Evolutionary conservation across 2,113 vertebrate species (phyloP).

Genomic region (Tetrax tetrax): DNA sequence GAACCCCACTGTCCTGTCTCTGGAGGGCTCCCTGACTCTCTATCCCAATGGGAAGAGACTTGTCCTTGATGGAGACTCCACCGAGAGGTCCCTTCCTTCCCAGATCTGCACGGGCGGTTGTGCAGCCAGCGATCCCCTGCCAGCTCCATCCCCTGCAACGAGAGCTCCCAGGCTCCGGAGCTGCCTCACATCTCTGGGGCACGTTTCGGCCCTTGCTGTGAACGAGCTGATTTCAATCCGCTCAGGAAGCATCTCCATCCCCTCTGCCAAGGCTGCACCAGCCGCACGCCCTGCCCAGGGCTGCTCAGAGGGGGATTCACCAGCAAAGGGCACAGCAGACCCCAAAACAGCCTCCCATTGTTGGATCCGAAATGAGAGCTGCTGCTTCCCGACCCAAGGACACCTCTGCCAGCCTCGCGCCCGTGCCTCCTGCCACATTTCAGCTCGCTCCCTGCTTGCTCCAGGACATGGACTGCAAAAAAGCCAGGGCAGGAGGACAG

Average conservation of each 20-base stretch:
- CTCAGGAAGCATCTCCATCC: neutral
- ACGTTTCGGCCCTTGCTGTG: neutral
- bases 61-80: neutral
- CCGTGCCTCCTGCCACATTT: fast-evolving
- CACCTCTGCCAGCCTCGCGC: neutral
- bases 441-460: neutral
- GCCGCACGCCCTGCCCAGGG: fast-evolving
- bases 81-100: neutral
- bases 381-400: neutral
- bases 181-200: fast-evolving
- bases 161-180: neutral
- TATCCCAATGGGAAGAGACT: fast-evolving
- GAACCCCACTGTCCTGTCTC: fast-evolving
- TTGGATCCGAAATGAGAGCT: neutral
- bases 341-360: neutral
- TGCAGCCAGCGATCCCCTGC: neutral
- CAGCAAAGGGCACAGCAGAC: neutral
- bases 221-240: fast-evolving
- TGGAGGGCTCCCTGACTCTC: neutral
- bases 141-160: neutral
- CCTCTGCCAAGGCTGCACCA: neutral
- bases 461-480: neutral
- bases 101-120: fast-evolving
- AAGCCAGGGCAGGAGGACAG: neutral
- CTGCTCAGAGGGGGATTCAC: neutral